Evolutionary conservation across 2,888 invertebrate species (phyloP).

Genomic region (Phoronis australis): DNA sequence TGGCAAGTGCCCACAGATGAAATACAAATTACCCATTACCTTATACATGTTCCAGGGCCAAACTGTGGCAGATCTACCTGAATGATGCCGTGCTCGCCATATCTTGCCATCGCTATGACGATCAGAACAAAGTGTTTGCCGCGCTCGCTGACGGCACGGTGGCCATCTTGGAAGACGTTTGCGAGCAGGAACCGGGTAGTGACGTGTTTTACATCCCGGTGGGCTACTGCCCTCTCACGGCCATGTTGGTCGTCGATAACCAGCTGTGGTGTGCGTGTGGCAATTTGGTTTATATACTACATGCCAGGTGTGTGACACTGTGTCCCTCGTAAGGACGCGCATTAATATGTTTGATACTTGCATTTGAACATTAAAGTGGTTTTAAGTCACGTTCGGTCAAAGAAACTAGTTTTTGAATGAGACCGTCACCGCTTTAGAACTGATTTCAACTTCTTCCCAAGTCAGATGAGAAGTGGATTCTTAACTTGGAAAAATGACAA

Average conservation of each 20-base stretch:
- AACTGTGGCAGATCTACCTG: constrained; percentile 54
- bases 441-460: no score
- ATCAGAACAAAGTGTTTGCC: constrained; percentile 49
- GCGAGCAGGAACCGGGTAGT: constrained; percentile 8
- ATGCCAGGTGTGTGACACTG: constrained; percentile 49
- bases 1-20: no score
- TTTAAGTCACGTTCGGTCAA: no score
- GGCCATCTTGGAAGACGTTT: constrained; percentile 54
- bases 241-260: constrained; percentile 47
- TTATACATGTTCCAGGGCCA: constrained; percentile 28
- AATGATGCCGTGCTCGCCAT: constrained; percentile 55
- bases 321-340: no score
- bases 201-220: constrained; percentile 56
- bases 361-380: no score
- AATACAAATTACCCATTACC: no score
- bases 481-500: no score
- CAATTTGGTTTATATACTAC: constrained; percentile 54
- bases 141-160: constrained; percentile 57
- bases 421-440: no score
- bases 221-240: constrained; percentile 55
- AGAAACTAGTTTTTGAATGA: no score
- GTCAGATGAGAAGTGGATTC: no score
- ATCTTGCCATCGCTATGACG: constrained; percentile 41
- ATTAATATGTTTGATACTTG: no score
- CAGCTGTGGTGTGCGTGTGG: constrained; percentile 56